Evolutionary conservation across 2,797 vertebrate genomes (phyloP).

Genomic region (Fundulus diaphanus): DNA sequence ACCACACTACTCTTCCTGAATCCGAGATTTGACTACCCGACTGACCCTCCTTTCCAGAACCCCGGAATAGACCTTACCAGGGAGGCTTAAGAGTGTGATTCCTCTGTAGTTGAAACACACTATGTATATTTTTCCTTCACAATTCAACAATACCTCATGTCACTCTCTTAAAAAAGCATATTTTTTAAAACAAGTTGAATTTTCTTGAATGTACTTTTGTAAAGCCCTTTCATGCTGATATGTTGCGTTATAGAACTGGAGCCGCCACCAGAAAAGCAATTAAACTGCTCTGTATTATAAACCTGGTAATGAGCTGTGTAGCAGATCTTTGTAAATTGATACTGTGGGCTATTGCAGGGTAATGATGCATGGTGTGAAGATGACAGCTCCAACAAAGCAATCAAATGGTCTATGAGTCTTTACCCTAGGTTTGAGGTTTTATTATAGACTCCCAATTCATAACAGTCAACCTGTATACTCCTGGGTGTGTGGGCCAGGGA

Average conservation of each 20-base stretch:
- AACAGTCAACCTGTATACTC: constrained; percentile 34
- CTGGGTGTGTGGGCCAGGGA: constrained; percentile 29
- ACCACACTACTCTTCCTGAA: too few relatives aligned
- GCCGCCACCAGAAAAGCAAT: constrained; percentile 47
- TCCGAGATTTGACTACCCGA: too few relatives aligned
- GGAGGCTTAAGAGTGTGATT: too few relatives aligned
- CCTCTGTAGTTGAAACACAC: too few relatives aligned
- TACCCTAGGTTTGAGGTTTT: constrained; percentile 17
- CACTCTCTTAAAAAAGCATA: neutral
- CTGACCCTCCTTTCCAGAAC: too few relatives aligned
- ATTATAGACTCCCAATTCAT: neutral
- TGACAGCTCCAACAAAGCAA: constrained; percentile 42
- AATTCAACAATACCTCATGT: neutral
- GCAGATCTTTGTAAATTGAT: constrained; percentile 45
- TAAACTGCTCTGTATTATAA: constrained; percentile 40
- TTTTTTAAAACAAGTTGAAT: neutral
- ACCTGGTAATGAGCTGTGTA: constrained; percentile 65
- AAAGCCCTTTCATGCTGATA: neutral
- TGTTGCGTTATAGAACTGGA: constrained; percentile 36
- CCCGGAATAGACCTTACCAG: too few relatives aligned
- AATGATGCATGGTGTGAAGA: constrained; percentile 61
- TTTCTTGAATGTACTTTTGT: neutral
- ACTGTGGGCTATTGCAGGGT: constrained; percentile 50
- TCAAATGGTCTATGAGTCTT: constrained; percentile 16
- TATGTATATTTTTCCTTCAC: neutral